Evolutionary conservation across 2,888 invertebrate genomes (phyloP).

Genomic region (Argyra leucocephala): DNA sequence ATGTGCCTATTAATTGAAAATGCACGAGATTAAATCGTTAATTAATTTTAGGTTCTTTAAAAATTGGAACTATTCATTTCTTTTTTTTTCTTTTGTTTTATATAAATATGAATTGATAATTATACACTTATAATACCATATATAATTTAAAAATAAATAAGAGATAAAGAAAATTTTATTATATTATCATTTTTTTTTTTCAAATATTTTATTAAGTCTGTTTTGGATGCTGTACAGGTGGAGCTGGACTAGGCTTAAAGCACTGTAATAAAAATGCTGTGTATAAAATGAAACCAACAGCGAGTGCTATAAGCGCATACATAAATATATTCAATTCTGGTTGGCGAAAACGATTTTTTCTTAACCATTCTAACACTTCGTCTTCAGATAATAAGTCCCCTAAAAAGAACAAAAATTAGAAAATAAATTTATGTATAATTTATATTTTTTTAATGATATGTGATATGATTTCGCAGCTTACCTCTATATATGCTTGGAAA

Average conservation of each 20-base stretch:
- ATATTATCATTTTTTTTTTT: background rate
- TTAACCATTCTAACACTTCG: slow-evolving; percentile 83
- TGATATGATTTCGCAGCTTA: slow-evolving; percentile 31
- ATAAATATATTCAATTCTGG: slow-evolving; percentile 89
- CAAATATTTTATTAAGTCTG: slow-evolving; percentile 35
- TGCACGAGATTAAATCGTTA: background rate
- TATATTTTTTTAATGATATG: background rate
- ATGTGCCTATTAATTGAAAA: background rate
- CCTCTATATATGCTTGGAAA: slow-evolving; percentile 91
- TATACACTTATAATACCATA: background rate
- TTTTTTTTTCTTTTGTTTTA: background rate
- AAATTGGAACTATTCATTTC: background rate
- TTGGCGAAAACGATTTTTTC: slow-evolving; percentile 85
- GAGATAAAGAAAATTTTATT: background rate
- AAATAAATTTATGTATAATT: background rate
- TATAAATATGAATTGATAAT: background rate
- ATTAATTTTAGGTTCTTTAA: background rate
- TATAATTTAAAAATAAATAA: background rate
- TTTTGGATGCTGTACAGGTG: slow-evolving; percentile 46
- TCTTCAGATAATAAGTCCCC: slow-evolving; percentile 75
- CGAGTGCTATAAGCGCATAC: slow-evolving; percentile 81
- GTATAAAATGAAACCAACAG: slow-evolving; percentile 77
- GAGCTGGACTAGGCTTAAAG: slow-evolving; percentile 63
- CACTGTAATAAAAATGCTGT: slow-evolving; percentile 85
- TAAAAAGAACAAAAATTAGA: slow-evolving; percentile 34